These are phyloP conservation scores for Galendromus occidentalis DNA, from an alignment of 1,140 invertebrate species.

Conservation along the genomic window DNA sequence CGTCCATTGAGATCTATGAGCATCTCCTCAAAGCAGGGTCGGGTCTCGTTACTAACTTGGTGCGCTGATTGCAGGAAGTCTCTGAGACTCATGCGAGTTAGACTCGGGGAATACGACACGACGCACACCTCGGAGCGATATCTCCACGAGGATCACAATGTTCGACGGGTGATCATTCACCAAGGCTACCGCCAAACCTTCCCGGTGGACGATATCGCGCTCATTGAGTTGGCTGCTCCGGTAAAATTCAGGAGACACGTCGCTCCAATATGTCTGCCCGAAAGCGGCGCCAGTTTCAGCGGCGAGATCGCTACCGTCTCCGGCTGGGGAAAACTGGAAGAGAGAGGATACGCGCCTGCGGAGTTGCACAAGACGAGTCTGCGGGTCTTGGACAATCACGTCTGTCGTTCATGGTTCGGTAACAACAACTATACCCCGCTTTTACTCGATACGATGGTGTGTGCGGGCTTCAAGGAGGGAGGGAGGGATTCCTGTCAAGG, in stretches of 20 bases:
- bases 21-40: no score
- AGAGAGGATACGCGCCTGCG: conserved; percentile 20
- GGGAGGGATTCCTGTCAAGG: conserved; percentile 78
- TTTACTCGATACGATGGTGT: conserved; percentile 82
- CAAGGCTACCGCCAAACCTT: conserved; percentile 23
- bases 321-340: conserved; percentile 62
- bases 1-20: no score
- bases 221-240: conserved; percentile 48
- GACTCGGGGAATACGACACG: conserved; percentile 77
- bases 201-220: conserved; percentile 67
- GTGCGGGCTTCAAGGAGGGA: conserved; percentile 69
- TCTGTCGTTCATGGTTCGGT: conserved; percentile 69
- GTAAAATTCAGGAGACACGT: conserved; percentile 53
- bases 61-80: conserved; percentile 32
- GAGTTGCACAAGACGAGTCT: conserved; percentile 23
- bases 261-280: conserved; percentile 65
- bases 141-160: conserved; percentile 63
- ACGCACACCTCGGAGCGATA: conserved; percentile 54
- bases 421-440: conserved; percentile 71
- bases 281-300: conserved; percentile 34
- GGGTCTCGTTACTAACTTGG: no score
- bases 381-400: conserved; percentile 58
- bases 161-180: conserved; percentile 50
- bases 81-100: conserved; percentile 41
- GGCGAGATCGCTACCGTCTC: conserved; percentile 58